Percentiles rank a stretch among this genome's conserved stretches.
phyloP scores from a whole-genome alignment of 2,113 vertebrate genomes.

The Oxyruncus cristatus region DNA sequence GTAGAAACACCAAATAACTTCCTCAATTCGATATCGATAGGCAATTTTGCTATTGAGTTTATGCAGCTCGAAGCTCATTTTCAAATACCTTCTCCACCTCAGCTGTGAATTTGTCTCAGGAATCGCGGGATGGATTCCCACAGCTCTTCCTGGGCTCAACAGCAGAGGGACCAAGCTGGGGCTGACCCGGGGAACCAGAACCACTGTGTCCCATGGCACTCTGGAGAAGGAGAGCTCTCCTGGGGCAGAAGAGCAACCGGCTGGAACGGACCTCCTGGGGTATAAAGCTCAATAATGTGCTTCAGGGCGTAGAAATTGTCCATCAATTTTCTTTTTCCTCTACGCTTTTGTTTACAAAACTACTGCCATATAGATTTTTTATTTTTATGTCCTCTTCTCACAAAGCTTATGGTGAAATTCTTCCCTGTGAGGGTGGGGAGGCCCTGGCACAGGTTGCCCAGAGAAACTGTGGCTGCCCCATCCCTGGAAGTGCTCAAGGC shows the following conservation, averaged over 20 bases:
- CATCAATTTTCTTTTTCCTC: background rate
- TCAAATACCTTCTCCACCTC: background rate
- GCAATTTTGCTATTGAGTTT: background rate
- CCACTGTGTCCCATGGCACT: background rate
- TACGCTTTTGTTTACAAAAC: background rate
- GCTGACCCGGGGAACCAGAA: background rate
- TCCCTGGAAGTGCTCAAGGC: background rate
- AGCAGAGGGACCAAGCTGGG: background rate
- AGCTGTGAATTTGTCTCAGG: background rate
- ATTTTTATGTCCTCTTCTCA: background rate
- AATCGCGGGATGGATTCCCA: background rate
- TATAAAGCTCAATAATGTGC: background rate
- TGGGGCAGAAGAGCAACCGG: background rate
- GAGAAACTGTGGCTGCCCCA: background rate
- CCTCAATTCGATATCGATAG: background rate
- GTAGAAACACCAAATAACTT: background rate
- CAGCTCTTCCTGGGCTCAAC: background rate
- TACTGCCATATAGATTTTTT: background rate
- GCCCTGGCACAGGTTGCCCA: background rate
- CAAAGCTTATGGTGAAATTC: background rate
- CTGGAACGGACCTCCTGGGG: background rate
- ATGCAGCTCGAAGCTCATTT: background rate
- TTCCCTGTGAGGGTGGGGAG: background rate
- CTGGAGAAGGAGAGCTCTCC: background rate
- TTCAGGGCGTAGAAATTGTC: background rate